Evolutionary conservation across 1,140 invertebrate species (phyloP).

Genomic region (Helicoverpa zea): DNA sequence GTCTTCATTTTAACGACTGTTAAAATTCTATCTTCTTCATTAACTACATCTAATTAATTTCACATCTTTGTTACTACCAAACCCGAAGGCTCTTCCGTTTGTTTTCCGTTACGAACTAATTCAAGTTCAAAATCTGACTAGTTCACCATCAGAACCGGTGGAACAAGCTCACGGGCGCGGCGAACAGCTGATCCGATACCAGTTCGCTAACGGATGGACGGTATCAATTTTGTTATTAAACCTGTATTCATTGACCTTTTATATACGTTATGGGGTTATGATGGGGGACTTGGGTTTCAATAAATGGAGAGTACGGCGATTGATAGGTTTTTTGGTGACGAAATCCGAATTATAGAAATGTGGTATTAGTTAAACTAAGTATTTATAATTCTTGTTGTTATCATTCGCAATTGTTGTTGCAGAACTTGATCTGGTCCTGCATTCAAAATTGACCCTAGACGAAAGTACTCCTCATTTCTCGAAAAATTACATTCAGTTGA

Average conservation of each 20-base stretch:
- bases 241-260: constrained; percentile 37
- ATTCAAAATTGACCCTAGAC: too few species aligned
- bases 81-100: not conserved
- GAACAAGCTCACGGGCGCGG: constrained; percentile 15
- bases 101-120: constrained; percentile 13
- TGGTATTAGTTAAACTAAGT: too few species aligned
- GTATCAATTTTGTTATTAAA: constrained; percentile 28
- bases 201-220: constrained; percentile 32
- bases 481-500: not conserved
- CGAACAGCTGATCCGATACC: constrained; percentile 43
- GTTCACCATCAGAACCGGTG: constrained; percentile 21
- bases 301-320: constrained; percentile 13
- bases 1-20: too few species aligned
- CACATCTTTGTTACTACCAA: not conserved
- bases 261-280: constrained; percentile 26
- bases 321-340: not conserved
- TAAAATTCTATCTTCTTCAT: too few species aligned
- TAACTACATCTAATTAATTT: too few species aligned
- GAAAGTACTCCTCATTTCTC: not conserved
- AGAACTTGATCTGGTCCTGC: too few species aligned
- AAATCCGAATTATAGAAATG: not conserved
- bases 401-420: too few species aligned
- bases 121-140: constrained; percentile 14
- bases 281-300: not conserved
- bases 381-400: too few species aligned